A percentile compares a stretch with the other conserved stretches of the same genome.
Evolutionary conservation across 1,140 invertebrate species (phyloP).

Genomic region (Rhyacophila brunnea): DNA sequence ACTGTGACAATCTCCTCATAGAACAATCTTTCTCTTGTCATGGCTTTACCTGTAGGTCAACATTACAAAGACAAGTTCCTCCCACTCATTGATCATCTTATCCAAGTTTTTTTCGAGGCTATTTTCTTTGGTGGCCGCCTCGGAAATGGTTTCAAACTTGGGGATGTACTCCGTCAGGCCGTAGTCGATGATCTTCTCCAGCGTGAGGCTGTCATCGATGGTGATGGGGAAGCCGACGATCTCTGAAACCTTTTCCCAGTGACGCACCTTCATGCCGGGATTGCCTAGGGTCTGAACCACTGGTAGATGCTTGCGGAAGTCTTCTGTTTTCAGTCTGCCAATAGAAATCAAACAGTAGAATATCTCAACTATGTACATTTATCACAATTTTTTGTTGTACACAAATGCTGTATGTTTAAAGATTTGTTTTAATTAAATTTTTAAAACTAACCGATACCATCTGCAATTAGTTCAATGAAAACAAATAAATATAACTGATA

Average conservation of each 20-base stretch:
- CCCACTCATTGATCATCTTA: slow-evolving; percentile 94
- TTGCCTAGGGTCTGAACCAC: slow-evolving; percentile 91
- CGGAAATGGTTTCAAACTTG: slow-evolving; percentile 91
- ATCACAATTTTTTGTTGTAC: too few relatives aligned
- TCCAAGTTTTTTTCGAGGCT: slow-evolving; percentile 85
- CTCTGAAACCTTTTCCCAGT: slow-evolving; percentile 96
- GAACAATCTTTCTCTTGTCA: slow-evolving; percentile 37
- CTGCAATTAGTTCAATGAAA: too few relatives aligned
- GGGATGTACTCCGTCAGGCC: slow-evolving; percentile 86
- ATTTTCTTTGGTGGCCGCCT: slow-evolving; percentile 93
- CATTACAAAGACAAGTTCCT: slow-evolving; percentile 78
- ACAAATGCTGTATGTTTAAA: too few relatives aligned
- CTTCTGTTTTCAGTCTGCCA: slow-evolving; percentile 77
- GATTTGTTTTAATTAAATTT: too few relatives aligned
- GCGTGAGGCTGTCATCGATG: slow-evolving; percentile 78
- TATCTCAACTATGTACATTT: too few relatives aligned
- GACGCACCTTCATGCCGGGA: slow-evolving; percentile 87
- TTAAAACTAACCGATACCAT: too few relatives aligned
- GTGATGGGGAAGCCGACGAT: slow-evolving; percentile 91
- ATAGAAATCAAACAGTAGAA: too few relatives aligned
- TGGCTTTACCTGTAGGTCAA: slow-evolving; percentile 67
- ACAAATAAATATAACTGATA: too few relatives aligned
- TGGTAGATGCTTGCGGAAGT: slow-evolving; percentile 87
- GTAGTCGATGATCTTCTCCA: slow-evolving; percentile 91
- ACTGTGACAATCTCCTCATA: slow-evolving; percentile 5